Evolutionary conservation across 2,888 invertebrate genomes (phyloP).

Genomic region (Tillus elongatus): DNA sequence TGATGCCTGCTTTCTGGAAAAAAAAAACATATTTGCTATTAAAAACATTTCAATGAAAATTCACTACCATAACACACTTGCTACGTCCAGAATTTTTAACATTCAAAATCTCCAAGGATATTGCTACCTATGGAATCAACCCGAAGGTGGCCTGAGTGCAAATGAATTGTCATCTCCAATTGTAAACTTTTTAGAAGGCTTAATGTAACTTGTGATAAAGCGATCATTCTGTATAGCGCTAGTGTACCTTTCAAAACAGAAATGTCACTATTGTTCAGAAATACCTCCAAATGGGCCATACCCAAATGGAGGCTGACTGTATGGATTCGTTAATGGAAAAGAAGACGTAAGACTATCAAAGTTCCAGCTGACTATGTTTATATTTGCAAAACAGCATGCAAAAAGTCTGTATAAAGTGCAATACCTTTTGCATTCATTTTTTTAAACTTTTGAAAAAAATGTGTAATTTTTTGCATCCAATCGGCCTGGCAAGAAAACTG

Average conservation of each 20-base stretch:
- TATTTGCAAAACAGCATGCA: constrained; percentile 5
- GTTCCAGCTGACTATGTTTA: constrained; percentile 6
- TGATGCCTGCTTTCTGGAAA: too few relatives aligned
- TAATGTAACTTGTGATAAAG: not conserved
- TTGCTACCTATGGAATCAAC: constrained; percentile 10
- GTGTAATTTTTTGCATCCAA: constrained; percentile 14
- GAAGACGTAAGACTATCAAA: not conserved
- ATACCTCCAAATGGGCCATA: constrained; percentile 2
- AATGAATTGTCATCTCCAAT: constrained; percentile 6
- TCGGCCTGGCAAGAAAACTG: constrained; percentile 19
- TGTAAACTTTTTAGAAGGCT: too few relatives aligned
- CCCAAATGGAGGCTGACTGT: constrained; percentile 5
- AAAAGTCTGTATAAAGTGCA: constrained; percentile 16
- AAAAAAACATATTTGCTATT: too few relatives aligned
- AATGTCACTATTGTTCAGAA: constrained; percentile 5
- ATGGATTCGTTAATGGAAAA: constrained; percentile 5
- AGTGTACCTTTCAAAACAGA: constrained; percentile 6
- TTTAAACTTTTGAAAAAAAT: constrained; percentile 14
- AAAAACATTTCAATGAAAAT: too few relatives aligned
- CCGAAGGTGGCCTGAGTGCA: constrained; percentile 6
- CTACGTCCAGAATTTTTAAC: too few relatives aligned
- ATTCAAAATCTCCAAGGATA: constrained; percentile 5
- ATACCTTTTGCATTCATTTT: constrained; percentile 18
- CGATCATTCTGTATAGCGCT: constrained; percentile 2
- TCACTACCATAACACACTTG: too few relatives aligned